Percentiles rank a stretch among this genome's conserved stretches.
Evolutionary conservation across 2,797 vertebrate genomes (phyloP).

Genomic region (Siniperca undulata): DNA sequence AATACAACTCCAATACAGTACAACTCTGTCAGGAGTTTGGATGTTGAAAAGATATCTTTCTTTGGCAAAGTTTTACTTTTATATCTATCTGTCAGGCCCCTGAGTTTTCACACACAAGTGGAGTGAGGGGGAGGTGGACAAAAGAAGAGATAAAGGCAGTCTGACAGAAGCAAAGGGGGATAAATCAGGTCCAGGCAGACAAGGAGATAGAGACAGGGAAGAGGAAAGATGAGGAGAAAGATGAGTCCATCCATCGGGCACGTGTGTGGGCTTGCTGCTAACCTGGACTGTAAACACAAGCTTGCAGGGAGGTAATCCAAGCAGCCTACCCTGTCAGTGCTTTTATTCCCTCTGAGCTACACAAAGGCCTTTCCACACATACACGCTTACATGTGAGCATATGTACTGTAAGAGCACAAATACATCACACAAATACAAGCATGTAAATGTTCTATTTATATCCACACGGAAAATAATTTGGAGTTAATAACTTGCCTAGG

Average conservation of each 20-base stretch:
- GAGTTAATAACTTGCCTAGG: constrained; percentile 16
- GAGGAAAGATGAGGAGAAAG: constrained; percentile 38
- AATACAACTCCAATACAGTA: constrained; percentile 17
- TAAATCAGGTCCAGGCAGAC: constrained; percentile 61
- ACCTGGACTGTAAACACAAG: constrained; percentile 44
- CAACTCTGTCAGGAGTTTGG: constrained; percentile 33
- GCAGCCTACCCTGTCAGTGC: constrained; percentile 5
- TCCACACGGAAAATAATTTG: not conserved
- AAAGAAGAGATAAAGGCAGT: constrained; percentile 65
- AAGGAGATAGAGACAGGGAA: constrained; percentile 41
- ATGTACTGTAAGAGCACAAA: constrained; percentile 4
- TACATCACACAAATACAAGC: not conserved
- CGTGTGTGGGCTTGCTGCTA: constrained; percentile 50
- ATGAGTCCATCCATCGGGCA: constrained; percentile 41
- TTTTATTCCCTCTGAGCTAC: constrained; percentile 29
- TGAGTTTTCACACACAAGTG: constrained; percentile 53
- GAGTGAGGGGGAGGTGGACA: constrained; percentile 53
- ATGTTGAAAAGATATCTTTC: constrained; percentile 56
- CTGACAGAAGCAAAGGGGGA: constrained; percentile 63
- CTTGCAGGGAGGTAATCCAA: constrained; percentile 53
- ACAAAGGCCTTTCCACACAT: constrained; percentile 2
- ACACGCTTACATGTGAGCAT: constrained; percentile 20
- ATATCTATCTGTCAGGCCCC: constrained; percentile 44
- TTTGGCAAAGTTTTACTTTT: constrained; percentile 63
- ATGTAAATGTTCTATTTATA: constrained; percentile 37